A percentile compares a stretch with the other conserved stretches of the same genome.
Evolutionary conservation across 1,140 invertebrate genomes (phyloP).

Genomic region (honey bee (Apis mellifera)): DNA sequence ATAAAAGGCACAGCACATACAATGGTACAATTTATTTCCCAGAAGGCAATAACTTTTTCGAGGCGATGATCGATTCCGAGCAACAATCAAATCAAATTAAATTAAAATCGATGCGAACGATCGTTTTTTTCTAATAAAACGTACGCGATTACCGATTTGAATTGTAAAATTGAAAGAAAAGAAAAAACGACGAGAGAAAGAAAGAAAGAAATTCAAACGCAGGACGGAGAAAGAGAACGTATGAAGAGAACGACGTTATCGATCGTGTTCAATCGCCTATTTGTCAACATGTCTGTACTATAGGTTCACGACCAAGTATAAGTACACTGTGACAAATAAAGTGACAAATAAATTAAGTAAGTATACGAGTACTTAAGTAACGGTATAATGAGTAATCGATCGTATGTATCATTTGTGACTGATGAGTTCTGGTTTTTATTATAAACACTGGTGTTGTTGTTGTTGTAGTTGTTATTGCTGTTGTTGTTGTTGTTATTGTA

Average conservation of each 20-base stretch:
- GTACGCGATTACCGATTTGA: background rate
- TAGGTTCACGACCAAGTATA: background rate
- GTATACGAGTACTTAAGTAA: background rate
- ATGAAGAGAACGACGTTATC: background rate
- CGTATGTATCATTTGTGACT: constrained; percentile 45
- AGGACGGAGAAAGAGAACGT: constrained; percentile 8
- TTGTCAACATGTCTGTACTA: background rate
- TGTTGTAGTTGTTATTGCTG: background rate
- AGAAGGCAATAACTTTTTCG: background rate
- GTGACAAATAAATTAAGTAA: constrained; percentile 3
- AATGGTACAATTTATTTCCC: constrained; percentile 3
- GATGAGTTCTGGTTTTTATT: constrained; percentile 35
- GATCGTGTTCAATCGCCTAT: background rate
- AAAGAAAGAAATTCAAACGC: background rate
- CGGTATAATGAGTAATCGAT: constrained; percentile 5
- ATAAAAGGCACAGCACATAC: constrained; percentile 1
- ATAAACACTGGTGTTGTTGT: constrained; percentile 30
- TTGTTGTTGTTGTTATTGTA: too few relatives aligned
- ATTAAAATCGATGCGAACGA: background rate
- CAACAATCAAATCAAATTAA: background rate
- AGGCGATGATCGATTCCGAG: background rate
- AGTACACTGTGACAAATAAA: background rate
- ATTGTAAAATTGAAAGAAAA: background rate
- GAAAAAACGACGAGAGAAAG: background rate
- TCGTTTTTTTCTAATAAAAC: background rate